These are phyloP conservation scores for Platygyra sinensis DNA, from an alignment of 64 coral and sea anemone genomes.

Conservation along the genomic window DNA sequence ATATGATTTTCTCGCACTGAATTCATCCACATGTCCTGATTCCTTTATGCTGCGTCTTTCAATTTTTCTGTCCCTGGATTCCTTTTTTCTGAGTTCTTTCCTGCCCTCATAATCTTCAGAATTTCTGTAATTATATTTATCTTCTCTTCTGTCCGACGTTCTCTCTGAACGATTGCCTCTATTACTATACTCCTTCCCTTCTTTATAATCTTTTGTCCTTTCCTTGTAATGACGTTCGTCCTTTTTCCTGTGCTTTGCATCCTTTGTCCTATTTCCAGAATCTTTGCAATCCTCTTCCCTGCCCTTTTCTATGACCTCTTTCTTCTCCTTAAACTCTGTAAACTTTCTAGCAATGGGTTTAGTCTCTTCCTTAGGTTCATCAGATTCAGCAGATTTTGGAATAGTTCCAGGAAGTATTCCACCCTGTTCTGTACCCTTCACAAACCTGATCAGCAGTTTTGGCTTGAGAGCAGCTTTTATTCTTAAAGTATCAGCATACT, in stretches of 20 bases:
- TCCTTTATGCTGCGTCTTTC: neutral
- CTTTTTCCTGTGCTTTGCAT: constrained; percentile 18
- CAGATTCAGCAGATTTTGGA: neutral
- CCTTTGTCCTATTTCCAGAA: neutral
- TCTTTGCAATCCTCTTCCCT: neutral
- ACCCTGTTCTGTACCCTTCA: constrained; percentile 63
- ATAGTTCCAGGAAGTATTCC: constrained; percentile 83
- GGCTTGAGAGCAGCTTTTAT: constrained; percentile 59
- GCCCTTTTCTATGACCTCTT: neutral
- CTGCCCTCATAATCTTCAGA: constrained; percentile 1
- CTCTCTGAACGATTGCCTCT: neutral
- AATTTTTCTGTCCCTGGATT: neutral
- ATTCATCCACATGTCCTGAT: neutral
- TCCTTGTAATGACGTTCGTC: neutral
- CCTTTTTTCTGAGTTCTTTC: neutral
- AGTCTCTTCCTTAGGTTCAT: neutral
- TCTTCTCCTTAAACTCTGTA: neutral
- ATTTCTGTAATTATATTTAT: neutral
- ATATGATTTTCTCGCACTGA: neutral
- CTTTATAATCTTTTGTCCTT: constrained; percentile 7
- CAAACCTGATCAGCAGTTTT: constrained; percentile 87
- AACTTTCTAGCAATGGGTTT: neutral
- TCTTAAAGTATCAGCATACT: constrained; percentile 92
- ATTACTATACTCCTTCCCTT: neutral
- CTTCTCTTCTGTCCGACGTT: neutral